Conservation (phyloP, 1,140 invertebrate species). For the Drosophila arawakana region DNA sequence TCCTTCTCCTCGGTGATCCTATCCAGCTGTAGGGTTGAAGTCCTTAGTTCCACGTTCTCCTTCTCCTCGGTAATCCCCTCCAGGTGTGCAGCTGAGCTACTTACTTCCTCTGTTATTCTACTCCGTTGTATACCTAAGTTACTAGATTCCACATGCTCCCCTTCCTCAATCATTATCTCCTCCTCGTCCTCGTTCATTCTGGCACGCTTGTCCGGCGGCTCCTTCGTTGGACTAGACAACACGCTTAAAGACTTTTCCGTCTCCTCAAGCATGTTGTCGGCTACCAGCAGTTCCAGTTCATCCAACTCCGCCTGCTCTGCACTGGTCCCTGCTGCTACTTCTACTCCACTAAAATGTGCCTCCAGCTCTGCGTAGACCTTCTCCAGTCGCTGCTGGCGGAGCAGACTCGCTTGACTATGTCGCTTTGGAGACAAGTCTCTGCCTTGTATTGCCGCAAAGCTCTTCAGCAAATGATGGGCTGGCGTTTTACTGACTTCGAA, state of each 20-base stretch:
- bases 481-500: constrained; percentile 54
- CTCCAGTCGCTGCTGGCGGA: constrained; percentile 38
- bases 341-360: constrained; percentile 36
- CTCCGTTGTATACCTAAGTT: not conserved
- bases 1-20: not conserved
- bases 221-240: constrained; percentile 30
- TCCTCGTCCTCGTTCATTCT: constrained; percentile 5
- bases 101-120: not conserved
- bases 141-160: not conserved
- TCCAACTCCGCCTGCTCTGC: constrained; percentile 43
- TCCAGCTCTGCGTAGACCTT: constrained; percentile 53
- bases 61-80: not conserved
- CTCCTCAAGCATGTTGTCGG: constrained; percentile 58
- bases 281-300: constrained; percentile 56
- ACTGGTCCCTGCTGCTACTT: not conserved
- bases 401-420: not conserved
- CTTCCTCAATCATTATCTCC: no score
- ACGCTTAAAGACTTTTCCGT: constrained; percentile 9
- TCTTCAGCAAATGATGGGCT: constrained; percentile 66
- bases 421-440: constrained; percentile 65
- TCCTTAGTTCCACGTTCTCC: not conserved
- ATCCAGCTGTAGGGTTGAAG: not conserved
- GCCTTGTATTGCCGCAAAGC: constrained; percentile 67
- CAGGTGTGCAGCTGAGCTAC: no score
- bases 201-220: constrained; percentile 60